Conservation (phyloP, 2,888 invertebrate genomes). For the Ganaspis brasiliensis region DNA sequence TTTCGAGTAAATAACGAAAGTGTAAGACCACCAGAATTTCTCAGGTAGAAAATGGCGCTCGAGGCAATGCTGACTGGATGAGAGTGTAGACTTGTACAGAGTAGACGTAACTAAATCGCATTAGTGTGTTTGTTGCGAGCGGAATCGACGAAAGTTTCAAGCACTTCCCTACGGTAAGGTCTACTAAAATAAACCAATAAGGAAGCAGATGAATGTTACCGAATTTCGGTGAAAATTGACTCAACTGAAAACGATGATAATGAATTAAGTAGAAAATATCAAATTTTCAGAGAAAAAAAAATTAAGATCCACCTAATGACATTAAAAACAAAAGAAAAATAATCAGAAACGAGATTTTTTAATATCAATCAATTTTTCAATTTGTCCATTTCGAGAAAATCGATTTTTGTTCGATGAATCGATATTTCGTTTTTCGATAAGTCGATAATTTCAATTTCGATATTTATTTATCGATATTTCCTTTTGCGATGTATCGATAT, state of each 20-base stretch:
- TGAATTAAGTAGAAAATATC: too few relatives aligned
- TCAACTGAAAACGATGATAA: neutral
- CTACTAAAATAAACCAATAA: constrained; percentile 34
- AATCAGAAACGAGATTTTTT: too few relatives aligned
- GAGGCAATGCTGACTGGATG: constrained; percentile 27
- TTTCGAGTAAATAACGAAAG: constrained; percentile 9
- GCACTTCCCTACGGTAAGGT: neutral
- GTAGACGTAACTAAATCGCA: constrained; percentile 21
- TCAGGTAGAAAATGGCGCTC: constrained; percentile 5
- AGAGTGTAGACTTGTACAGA: neutral
- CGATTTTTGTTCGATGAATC: too few relatives aligned
- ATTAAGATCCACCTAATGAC: too few relatives aligned
- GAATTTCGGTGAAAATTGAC: constrained; percentile 16
- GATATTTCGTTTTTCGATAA: too few relatives aligned
- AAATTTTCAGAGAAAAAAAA: too few relatives aligned
- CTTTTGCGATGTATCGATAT: too few relatives aligned
- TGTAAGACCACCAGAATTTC: constrained; percentile 16
- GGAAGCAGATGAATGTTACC: constrained; percentile 15
- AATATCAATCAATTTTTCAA: too few relatives aligned
- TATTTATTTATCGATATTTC: too few relatives aligned
- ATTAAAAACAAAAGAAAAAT: too few relatives aligned
- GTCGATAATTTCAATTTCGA: too few relatives aligned
- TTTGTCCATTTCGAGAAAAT: too few relatives aligned
- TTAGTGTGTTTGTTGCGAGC: constrained; percentile 30
- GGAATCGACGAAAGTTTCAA: constrained; percentile 18